These are phyloP conservation scores for Nymphalis urticae DNA, from an alignment of 2,888 invertebrate species.

Conservation along the genomic window DNA sequence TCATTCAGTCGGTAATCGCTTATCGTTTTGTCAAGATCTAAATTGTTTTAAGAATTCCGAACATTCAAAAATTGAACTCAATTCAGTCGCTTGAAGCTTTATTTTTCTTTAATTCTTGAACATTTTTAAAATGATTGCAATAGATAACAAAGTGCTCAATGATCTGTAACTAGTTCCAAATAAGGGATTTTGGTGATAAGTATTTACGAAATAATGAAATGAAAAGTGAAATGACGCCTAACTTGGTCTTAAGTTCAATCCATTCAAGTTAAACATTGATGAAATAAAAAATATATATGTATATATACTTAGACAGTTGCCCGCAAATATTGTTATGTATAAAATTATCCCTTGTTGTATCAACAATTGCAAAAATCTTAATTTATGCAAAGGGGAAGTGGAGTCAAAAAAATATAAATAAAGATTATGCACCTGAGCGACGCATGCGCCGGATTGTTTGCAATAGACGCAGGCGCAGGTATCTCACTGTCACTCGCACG, in stretches of 20 bases:
- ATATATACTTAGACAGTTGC: too few relatives aligned
- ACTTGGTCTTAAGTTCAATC: not conserved
- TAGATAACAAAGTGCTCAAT: slow-evolving; percentile 71
- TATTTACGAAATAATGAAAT: slow-evolving; percentile 1
- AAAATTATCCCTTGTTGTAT: not conserved
- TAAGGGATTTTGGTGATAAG: slow-evolving; percentile 29
- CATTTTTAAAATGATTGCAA: slow-evolving; percentile 58
- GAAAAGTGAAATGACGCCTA: not conserved
- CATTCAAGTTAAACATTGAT: not conserved
- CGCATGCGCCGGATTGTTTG: slow-evolving; percentile 62
- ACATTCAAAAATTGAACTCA: slow-evolving; percentile 55
- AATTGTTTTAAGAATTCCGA: slow-evolving; percentile 48
- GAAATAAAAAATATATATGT: not conserved
- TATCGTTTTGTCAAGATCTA: slow-evolving; percentile 35
- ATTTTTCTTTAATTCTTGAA: slow-evolving; percentile 45
- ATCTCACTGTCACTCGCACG: slow-evolving; percentile 61
- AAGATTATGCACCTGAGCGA: slow-evolving; percentile 77
- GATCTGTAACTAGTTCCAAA: slow-evolving; percentile 75
- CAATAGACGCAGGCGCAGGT: slow-evolving; percentile 61
- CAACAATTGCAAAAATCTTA: slow-evolving; percentile 61
- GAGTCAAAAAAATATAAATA: slow-evolving; percentile 69
- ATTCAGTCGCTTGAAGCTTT: slow-evolving; percentile 47
- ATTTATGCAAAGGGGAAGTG: slow-evolving; percentile 81
- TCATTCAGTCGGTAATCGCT: slow-evolving; percentile 35
- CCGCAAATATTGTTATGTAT: not conserved